Evolutionary conservation across 2,888 invertebrate genomes (phyloP).

Genomic region (Caenorhabditis sulstoni): DNA sequence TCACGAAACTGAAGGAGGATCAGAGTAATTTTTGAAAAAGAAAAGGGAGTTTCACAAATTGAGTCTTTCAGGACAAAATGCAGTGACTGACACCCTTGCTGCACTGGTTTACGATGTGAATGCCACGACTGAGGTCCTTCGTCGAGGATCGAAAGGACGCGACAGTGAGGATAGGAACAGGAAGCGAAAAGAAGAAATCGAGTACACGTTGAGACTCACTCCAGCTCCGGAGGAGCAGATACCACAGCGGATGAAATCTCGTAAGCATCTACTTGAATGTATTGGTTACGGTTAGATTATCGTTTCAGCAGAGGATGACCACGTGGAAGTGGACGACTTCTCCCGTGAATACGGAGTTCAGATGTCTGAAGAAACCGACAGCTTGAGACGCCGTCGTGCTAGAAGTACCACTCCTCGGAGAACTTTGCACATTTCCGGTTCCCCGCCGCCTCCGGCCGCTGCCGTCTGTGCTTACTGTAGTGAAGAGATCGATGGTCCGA

Average conservation of each 20-base stretch:
- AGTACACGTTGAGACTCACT: slow-evolving; percentile 77
- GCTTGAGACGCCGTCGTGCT: slow-evolving; percentile 76
- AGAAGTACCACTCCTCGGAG: slow-evolving; percentile 77
- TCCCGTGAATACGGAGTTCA: slow-evolving; percentile 77
- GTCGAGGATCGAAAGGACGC: slow-evolving; percentile 66
- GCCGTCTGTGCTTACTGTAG: slow-evolving; percentile 79
- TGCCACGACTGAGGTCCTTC: slow-evolving; percentile 79
- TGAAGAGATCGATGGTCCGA: slow-evolving; percentile 73
- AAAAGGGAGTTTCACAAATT: too few species aligned
- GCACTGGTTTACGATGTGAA: slow-evolving; percentile 80
- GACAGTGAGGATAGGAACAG: slow-evolving; percentile 59
- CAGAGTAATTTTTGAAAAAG: slow-evolving; percentile 73
- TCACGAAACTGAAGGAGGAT: slow-evolving; percentile 75
- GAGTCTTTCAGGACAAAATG: slow-evolving; percentile 74
- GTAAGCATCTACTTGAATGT: slow-evolving; percentile 47
- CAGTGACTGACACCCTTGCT: slow-evolving; percentile 79
- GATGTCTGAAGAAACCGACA: slow-evolving; percentile 76
- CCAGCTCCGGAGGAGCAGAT: slow-evolving; percentile 75
- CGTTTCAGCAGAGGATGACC: slow-evolving; percentile 72
- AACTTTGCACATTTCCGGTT: slow-evolving; percentile 76
- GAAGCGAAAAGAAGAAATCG: slow-evolving; percentile 69
- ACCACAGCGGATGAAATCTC: slow-evolving; percentile 51
- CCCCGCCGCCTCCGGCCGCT: slow-evolving; percentile 71
- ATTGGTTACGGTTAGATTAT: background rate
- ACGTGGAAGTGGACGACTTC: slow-evolving; percentile 74